Conservation (phyloP, 2,888 invertebrate genomes). For the Dendrolimus houi region DNA sequence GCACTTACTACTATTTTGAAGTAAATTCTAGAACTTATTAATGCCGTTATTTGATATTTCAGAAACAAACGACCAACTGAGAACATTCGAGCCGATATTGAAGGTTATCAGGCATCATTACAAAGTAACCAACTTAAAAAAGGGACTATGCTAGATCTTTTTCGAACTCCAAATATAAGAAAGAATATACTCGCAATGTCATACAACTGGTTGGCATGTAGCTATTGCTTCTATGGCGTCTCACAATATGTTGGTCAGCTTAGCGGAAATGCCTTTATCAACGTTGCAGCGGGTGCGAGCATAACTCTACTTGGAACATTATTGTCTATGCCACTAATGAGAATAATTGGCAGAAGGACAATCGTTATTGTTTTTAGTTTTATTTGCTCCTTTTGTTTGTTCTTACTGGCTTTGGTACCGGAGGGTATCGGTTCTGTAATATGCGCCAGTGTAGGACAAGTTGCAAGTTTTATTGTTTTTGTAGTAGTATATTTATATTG, state of each 20-base stretch:
- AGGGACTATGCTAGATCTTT: constrained; percentile 79
- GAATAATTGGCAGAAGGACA: constrained; percentile 79
- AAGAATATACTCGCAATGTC: constrained; percentile 83
- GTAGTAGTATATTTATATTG: constrained; percentile 91
- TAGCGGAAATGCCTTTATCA: constrained; percentile 87
- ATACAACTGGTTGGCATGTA: constrained; percentile 88
- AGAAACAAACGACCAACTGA: constrained; percentile 69
- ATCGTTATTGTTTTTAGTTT: constrained; percentile 80
- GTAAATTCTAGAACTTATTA: neutral
- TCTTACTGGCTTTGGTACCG: constrained; percentile 76
- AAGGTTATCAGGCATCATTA: constrained; percentile 39
- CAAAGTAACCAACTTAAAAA: constrained; percentile 50
- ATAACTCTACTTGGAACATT: constrained; percentile 78
- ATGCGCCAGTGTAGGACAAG: constrained; percentile 84
- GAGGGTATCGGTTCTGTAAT: constrained; percentile 62
- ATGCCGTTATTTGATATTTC: constrained; percentile 17
- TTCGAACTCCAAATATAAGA: constrained; percentile 83
- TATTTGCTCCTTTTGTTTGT: constrained; percentile 76
- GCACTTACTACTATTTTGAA: too few relatives aligned
- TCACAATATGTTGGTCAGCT: constrained; percentile 88
- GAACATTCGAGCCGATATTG: constrained; percentile 54
- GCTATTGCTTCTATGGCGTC: constrained; percentile 86
- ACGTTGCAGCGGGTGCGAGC: constrained; percentile 85
- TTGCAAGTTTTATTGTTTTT: constrained; percentile 89
- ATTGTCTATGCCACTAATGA: constrained; percentile 79